Percentiles rank a stretch among this genome's conserved stretches.
phyloP scores from a whole-genome alignment of 2,888 invertebrate genomes.

The Drosophila tanythrix region DNA sequence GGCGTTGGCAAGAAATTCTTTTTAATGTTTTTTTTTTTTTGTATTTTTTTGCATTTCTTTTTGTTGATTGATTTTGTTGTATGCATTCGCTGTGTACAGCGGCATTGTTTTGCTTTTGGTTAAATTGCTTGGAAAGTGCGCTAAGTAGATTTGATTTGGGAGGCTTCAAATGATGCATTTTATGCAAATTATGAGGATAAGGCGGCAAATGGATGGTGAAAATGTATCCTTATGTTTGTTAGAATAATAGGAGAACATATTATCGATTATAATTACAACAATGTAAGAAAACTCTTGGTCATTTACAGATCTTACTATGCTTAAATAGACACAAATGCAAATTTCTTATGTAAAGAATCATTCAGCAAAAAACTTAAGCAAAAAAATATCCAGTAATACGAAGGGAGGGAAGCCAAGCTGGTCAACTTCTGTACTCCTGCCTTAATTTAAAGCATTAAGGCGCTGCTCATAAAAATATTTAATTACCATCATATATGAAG shows the following conservation, averaged over 20 bases:
- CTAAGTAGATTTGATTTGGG: conserved; percentile 67
- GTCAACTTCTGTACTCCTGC: conserved; percentile 17
- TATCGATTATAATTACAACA: not conserved
- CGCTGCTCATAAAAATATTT: conserved; percentile 56
- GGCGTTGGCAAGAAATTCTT: conserved; percentile 22
- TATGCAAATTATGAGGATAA: not conserved
- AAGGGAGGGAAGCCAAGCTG: not conserved
- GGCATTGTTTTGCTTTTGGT: conserved; percentile 59
- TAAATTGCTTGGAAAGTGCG: conserved; percentile 76
- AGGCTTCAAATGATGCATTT: conserved; percentile 4
- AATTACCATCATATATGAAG: conserved; percentile 65
- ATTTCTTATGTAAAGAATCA: not conserved
- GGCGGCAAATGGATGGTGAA: too few species aligned
- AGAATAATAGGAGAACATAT: too few species aligned
- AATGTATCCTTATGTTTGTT: not conserved
- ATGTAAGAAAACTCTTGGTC: not conserved
- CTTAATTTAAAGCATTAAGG: conserved; percentile 25
- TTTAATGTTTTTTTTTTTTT: conserved; percentile 31
- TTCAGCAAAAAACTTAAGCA: too few species aligned
- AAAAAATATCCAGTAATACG: not conserved
- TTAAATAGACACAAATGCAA: not conserved
- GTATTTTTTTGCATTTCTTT: conserved; percentile 22
- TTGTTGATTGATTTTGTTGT: conserved; percentile 73
- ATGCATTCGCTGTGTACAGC: conserved; percentile 30
- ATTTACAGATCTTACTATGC: not conserved